A percentile compares a stretch with the other conserved stretches of the same genome.
phyloP scores from a whole-genome alignment of 1,140 invertebrate genomes.

The Drosophila saltans region DNA sequence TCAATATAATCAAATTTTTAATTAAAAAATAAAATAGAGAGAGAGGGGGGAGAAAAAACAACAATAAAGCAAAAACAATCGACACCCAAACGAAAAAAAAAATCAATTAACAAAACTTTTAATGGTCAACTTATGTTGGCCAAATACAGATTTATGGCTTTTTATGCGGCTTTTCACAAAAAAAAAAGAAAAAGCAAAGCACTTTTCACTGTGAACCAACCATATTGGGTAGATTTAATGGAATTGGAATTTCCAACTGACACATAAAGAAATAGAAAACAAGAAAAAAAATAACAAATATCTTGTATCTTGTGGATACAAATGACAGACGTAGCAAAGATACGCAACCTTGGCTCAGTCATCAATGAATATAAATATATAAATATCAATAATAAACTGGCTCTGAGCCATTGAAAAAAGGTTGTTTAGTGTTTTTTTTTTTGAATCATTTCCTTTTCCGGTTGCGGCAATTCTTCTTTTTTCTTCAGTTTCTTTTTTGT shows the following conservation, averaged over 20 bases:
- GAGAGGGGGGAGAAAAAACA: not conserved
- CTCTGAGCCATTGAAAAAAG: slow-evolving; percentile 22
- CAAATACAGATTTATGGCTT: slow-evolving; percentile 55
- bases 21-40: slow-evolving; percentile 5
- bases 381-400: slow-evolving; percentile 38
- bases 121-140: slow-evolving; percentile 51
- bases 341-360: slow-evolving; percentile 25
- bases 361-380: slow-evolving; percentile 35
- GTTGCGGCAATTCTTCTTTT: slow-evolving; percentile 50
- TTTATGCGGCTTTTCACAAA: slow-evolving; percentile 39
- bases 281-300: not conserved
- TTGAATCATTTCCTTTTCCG: slow-evolving; percentile 78
- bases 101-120: slow-evolving; percentile 65
- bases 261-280: not conserved
- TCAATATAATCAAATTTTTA: not conserved
- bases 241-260: slow-evolving; percentile 14
- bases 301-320: slow-evolving; percentile 10
- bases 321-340: not conserved
- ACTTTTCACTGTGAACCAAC: slow-evolving; percentile 36
- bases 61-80: slow-evolving; percentile 17
- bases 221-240: slow-evolving; percentile 31
- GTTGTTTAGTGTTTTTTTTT: slow-evolving; percentile 26
- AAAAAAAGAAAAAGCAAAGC: slow-evolving; percentile 8
- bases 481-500: slow-evolving; percentile 15
- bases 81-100: slow-evolving; percentile 11